phyloP scores from a whole-genome alignment of 2,797 vertebrate genomes.

The Pangasius krempfi region DNA sequence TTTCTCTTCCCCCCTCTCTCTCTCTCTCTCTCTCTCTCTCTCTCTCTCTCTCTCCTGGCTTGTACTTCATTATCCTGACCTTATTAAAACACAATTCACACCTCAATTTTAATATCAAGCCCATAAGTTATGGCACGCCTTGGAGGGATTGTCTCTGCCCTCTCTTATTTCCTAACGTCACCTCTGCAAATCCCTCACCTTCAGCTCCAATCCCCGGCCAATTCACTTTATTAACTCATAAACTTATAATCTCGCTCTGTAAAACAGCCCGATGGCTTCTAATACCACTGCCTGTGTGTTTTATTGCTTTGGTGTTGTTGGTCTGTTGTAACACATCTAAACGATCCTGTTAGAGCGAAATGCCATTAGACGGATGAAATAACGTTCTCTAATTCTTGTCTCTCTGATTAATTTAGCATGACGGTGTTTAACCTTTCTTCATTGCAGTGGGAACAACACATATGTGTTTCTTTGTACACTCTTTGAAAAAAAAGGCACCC shows the following conservation, averaged over 20 bases:
- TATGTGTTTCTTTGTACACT: neutral
- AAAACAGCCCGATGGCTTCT: neutral
- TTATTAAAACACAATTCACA: constrained; percentile 48
- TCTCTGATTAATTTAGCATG: neutral
- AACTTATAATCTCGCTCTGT: neutral
- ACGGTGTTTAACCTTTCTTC: neutral
- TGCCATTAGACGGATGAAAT: neutral
- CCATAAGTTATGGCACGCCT: constrained; percentile 38
- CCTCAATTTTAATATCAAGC: constrained; percentile 46
- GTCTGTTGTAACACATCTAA: neutral
- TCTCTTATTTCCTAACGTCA: neutral
- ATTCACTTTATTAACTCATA: constrained; percentile 30
- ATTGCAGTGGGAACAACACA: neutral
- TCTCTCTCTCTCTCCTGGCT: neutral
- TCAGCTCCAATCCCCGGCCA: neutral
- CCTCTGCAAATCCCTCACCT: constrained; percentile 21
- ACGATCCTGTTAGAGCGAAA: neutral
- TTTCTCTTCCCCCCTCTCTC: neutral
- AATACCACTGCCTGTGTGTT: neutral
- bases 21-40: neutral
- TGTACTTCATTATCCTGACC: constrained; percentile 29
- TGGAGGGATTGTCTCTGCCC: constrained; percentile 11
- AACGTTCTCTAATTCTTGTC: neutral
- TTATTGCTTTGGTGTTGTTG: neutral
- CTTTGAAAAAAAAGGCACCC: neutral